Evolutionary conservation across 2,888 invertebrate species (phyloP).

Genomic region (Drosophila algonquin): DNA sequence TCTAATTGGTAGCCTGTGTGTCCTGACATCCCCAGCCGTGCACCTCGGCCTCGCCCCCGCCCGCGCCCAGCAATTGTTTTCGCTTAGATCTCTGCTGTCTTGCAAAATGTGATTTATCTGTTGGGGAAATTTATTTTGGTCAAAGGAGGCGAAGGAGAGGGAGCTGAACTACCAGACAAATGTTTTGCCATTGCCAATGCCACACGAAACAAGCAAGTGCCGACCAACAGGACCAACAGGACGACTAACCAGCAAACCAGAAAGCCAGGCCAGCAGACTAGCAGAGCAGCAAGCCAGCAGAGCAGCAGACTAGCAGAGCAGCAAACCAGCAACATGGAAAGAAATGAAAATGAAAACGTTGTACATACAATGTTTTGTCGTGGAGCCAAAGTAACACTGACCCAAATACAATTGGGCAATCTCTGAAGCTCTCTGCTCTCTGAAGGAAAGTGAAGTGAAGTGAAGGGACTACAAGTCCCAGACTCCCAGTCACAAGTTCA

Average conservation of each 20-base stretch:
- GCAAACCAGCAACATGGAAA: slow-evolving; percentile 7
- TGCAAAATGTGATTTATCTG: slow-evolving; percentile 60
- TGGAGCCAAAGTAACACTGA: slow-evolving; percentile 39
- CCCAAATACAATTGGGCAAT: slow-evolving; percentile 38
- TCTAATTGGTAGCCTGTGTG: slow-evolving; percentile 2
- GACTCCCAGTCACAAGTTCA: slow-evolving; percentile 22
- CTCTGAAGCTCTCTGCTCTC: background rate
- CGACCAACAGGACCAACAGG: background rate
- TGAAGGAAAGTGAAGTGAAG: background rate
- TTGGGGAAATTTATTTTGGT: slow-evolving; percentile 50
- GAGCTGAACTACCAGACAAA: slow-evolving; percentile 10
- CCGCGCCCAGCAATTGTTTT: slow-evolving; percentile 11
- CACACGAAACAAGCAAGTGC: background rate
- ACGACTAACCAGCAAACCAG: background rate
- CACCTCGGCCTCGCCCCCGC: background rate
- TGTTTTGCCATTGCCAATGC: slow-evolving; percentile 8
- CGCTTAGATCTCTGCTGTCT: background rate
- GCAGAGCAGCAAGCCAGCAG: background rate
- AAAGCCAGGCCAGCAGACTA: background rate
- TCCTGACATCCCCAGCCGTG: slow-evolving; percentile 4
- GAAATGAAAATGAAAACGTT: slow-evolving; percentile 19
- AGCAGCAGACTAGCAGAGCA: slow-evolving; percentile 3
- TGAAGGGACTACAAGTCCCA: slow-evolving; percentile 1
- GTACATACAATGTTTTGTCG: slow-evolving; percentile 41
- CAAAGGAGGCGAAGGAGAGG: slow-evolving; percentile 19